Base-by-base conservation (phyloP, 2,888 invertebrate genomes). In the Lordiphosa fenestrarum region DNA sequence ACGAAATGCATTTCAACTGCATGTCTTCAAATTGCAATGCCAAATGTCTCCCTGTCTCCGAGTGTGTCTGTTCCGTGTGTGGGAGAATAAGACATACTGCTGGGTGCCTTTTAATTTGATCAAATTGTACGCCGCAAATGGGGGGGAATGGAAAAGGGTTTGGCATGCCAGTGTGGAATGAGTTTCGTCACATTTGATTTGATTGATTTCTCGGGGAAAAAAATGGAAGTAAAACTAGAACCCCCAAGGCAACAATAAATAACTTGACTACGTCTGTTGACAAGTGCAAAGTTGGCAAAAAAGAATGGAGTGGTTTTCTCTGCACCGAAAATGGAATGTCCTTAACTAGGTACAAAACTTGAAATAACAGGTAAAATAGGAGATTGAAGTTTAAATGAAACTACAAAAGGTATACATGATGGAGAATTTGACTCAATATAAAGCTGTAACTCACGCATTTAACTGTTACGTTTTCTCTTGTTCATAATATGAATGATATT, bases 1-100 rank as follows among this genome's bases (percentile, higher is more conserved):
- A 85, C 53, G 84, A 73, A 84, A 73, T 85, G 78, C 85, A 85
- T 85, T 81, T 76, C 70, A 67, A 65, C 76, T 71, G 77, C 84
- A 76, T 72, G 85, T 77, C 77, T 83, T 83, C 73, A 59, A 85
- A 80, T 74, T 65, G 80, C 72, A 84, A 62, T 78, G 75, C 59
- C 80, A 73, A 73, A 71, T 75, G 73, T 78, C 53, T 53, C 33
- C 36, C 33, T 42, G 21, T 47, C n/a, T 47, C 33, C 19, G 10
- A 9, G 21, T 39, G 10, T 38, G 21, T n/a, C 48, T 58, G 62
- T 65, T 61, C 53, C 33, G 38, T 50, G 41, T 30, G 42, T 39
- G 42, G 10, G 46, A 41, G 50, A 56, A 53, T 42, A 38, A 53
- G 53, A 64, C 74, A 81, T 70, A 64, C 66, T 44, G 54, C 41